A percentile compares a stretch with the other conserved stretches of the same genome.
Conservation (phyloP, 2,113 vertebrate genomes). For the Lycocorax pyrrhopterus region DNA sequence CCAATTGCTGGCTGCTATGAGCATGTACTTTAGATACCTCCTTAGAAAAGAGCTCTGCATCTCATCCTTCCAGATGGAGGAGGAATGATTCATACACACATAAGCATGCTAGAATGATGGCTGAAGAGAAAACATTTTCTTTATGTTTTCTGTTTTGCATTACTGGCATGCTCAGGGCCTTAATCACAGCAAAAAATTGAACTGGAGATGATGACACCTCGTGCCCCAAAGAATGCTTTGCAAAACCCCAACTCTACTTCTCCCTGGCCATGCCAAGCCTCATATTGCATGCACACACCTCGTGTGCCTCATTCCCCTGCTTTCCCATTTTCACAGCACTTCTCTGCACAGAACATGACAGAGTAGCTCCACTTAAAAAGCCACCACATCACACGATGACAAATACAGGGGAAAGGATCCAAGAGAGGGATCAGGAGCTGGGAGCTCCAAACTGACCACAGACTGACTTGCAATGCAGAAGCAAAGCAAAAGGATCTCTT, state of each 20-base stretch:
- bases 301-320: neutral
- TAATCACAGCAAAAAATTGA: neutral
- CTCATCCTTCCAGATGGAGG: constrained; percentile 55
- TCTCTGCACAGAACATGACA: neutral
- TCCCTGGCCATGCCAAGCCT: neutral
- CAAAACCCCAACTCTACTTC: neutral
- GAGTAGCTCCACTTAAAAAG: neutral
- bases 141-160: constrained; percentile 33
- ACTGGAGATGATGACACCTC: neutral
- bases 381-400: neutral
- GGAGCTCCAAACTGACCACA: neutral
- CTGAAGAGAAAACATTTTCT: constrained; percentile 52
- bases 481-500: neutral
- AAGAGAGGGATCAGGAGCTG: neutral
- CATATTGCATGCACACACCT: neutral
- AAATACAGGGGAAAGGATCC: neutral
- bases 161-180: neutral
- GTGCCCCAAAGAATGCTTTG: neutral
- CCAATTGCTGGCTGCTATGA: constrained; percentile 40
- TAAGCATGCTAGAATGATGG: constrained; percentile 12
- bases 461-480: neutral
- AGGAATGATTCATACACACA: constrained; percentile 43
- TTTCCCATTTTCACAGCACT: neutral
- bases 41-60: constrained; percentile 39
- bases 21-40: constrained; percentile 37